A percentile compares a stretch with the other conserved stretches of the same genome.
Conservation (phyloP, 1,140 invertebrate genomes). For the Arion vulgaris region DNA sequence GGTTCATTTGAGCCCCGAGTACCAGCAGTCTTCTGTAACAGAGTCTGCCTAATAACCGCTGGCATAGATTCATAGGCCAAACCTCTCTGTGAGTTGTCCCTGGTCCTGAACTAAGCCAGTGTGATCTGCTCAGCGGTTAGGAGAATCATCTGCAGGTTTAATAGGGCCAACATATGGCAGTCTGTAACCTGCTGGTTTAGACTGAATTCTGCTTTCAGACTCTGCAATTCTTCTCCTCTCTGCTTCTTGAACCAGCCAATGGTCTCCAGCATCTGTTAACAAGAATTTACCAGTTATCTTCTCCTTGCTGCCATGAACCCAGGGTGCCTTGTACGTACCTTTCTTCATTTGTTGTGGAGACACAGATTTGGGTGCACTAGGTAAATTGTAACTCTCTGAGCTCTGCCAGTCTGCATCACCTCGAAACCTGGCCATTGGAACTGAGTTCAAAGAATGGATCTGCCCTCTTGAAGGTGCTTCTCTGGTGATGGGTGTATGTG, state of each 20-base stretch:
- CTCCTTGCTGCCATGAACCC: neutral
- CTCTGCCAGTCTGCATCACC: constrained; percentile 52
- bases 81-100: constrained; percentile 3
- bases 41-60: constrained; percentile 43
- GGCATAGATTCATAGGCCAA: constrained; percentile 40
- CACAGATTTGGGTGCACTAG: neutral
- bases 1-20: constrained; percentile 32
- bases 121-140: constrained; percentile 55
- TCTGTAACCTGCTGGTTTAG: constrained; percentile 17
- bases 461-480: constrained; percentile 48
- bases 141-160: constrained; percentile 53
- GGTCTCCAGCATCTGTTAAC: constrained; percentile 36
- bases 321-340: neutral
- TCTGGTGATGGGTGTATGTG: constrained; percentile 36
- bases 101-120: neutral
- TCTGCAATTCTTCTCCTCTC: too few species aligned
- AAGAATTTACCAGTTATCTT: neutral
- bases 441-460: constrained; percentile 62
- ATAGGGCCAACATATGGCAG: constrained; percentile 55
- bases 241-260: constrained; percentile 82
- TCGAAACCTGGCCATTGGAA: constrained; percentile 57
- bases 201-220: constrained; percentile 30
- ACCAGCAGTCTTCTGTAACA: constrained; percentile 48
- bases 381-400: neutral
- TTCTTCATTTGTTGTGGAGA: neutral